Percentiles rank a stretch among this genome's conserved stretches.
Conservation (phyloP, 1,140 invertebrate genomes). For the Ceratina japonica region DNA sequence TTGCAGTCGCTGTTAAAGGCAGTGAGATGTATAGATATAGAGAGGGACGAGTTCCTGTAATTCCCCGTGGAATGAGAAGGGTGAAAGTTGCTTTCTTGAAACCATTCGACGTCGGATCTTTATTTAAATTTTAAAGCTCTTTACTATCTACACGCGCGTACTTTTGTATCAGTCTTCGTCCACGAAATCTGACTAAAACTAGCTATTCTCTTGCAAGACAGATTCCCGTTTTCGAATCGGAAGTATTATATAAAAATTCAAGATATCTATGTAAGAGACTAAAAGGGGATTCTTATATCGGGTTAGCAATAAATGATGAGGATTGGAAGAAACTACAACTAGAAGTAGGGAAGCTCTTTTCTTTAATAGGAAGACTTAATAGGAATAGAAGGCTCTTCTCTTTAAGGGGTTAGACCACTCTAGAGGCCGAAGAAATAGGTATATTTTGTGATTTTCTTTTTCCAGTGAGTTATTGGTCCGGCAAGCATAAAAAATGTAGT, state of each 20-base stretch:
- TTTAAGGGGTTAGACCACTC: too few relatives aligned
- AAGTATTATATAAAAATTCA: background rate
- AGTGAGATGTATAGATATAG: constrained; percentile 10
- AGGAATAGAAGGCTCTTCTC: too few relatives aligned
- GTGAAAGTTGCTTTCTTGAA: constrained; percentile 40
- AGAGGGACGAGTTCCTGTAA: constrained; percentile 33
- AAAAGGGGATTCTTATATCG: too few relatives aligned
- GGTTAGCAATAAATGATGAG: background rate
- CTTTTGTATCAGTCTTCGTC: constrained; percentile 40
- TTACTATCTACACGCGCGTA: constrained; percentile 32
- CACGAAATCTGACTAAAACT: background rate
- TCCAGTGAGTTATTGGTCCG: too few relatives aligned
- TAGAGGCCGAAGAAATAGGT: too few relatives aligned
- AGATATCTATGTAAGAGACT: too few relatives aligned
- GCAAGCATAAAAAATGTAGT: too few relatives aligned
- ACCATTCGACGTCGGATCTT: constrained; percentile 46
- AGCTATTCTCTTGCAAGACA: background rate
- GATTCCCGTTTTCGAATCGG: background rate
- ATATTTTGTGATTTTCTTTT: too few relatives aligned
- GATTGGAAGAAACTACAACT: too few relatives aligned
- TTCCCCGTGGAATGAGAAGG: constrained; percentile 49
- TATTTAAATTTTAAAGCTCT: constrained; percentile 56
- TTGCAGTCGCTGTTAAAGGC: constrained; percentile 42
- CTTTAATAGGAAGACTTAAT: too few relatives aligned
- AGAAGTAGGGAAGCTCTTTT: too few relatives aligned